Conservation (phyloP, 2,113 vertebrate genomes). For the Dolichallabes microphthalmus region DNA sequence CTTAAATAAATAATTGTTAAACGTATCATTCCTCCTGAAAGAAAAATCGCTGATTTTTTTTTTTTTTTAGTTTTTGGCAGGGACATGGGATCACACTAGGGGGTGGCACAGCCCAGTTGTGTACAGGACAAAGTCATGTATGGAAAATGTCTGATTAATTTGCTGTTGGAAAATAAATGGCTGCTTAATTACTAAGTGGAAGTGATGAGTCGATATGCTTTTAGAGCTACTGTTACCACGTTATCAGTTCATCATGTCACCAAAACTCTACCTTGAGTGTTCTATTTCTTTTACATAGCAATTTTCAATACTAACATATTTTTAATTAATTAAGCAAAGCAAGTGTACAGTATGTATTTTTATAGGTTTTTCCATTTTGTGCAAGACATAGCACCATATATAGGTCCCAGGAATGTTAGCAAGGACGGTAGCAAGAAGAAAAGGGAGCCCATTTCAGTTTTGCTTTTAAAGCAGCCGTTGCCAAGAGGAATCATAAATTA, state of each 20-base stretch:
- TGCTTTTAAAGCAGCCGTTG: no score
- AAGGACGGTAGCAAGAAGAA: no score
- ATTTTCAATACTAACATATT: not conserved
- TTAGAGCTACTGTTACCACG: not conserved
- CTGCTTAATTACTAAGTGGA: not conserved
- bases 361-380: no score
- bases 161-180: not conserved
- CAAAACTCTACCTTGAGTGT: not conserved
- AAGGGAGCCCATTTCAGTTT: no score
- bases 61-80: not conserved
- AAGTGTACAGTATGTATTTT: no score
- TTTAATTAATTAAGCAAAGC: not conserved
- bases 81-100: not conserved
- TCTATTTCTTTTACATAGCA: not conserved
- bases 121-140: not conserved
- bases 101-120: not conserved
- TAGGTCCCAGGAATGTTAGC: no score
- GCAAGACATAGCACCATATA: no score
- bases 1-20: slow-evolving; percentile 65
- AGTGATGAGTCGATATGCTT: no score
- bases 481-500: no score
- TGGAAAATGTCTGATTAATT: not conserved
- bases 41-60: not conserved
- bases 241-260: not conserved
- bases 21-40: not conserved